Evolutionary conservation across 2,113 vertebrate genomes (phyloP).

Genomic region (Centropus bengalensis): DNA sequence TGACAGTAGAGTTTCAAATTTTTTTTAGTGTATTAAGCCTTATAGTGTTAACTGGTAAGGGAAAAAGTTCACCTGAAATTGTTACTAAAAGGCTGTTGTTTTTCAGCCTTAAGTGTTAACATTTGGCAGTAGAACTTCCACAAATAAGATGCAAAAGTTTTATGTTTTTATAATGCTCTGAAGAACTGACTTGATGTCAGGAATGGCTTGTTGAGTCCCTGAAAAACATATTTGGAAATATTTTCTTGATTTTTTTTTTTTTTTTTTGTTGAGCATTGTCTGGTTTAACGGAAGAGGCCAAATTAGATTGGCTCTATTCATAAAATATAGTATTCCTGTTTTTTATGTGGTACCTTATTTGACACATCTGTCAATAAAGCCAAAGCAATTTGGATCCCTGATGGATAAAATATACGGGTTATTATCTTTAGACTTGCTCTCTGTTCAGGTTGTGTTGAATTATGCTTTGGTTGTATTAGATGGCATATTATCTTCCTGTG

Average conservation of each 20-base stretch:
- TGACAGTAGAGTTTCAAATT: neutral
- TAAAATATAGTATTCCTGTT: neutral
- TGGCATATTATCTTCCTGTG: neutral
- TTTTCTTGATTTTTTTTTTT: neutral
- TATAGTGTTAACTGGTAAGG: neutral
- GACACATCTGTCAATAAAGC: neutral
- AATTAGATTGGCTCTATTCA: neutral
- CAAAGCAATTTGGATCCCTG: neutral
- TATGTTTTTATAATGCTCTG: neutral
- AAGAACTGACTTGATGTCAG: neutral
- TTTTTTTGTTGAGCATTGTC: neutral
- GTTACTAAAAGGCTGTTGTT: neutral
- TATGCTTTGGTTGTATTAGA: neutral
- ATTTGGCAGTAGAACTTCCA: neutral
- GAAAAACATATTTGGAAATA: neutral
- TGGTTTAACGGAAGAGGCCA: neutral
- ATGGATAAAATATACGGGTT: neutral
- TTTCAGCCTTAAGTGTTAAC: neutral
- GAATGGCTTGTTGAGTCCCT: neutral
- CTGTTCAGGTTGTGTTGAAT: neutral
- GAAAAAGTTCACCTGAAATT: neutral
- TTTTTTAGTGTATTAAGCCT: neutral
- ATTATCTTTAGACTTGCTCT: neutral
- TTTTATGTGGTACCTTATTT: neutral
- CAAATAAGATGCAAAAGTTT: neutral